Evolutionary conservation across 2,888 invertebrate species (phyloP).

Genomic region (Bellardia pandia): DNA sequence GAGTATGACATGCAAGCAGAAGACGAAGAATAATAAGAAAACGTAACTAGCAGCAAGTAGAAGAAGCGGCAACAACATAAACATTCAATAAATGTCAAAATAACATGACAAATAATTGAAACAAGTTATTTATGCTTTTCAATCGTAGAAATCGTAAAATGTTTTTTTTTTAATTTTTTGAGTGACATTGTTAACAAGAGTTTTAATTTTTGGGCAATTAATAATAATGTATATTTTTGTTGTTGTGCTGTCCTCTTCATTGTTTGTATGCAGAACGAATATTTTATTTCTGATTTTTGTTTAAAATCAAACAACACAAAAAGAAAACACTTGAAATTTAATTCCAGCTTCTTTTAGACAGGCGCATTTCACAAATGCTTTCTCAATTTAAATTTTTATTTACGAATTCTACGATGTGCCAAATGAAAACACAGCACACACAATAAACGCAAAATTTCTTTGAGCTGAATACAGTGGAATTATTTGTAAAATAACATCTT

Average conservation of each 20-base stretch:
- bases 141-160: neutral
- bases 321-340: conserved; percentile 5
- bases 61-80: conserved; percentile 2
- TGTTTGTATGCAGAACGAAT: neutral
- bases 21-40: neutral
- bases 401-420: neutral
- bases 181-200: neutral
- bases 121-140: neutral
- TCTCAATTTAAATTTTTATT: conserved; percentile 41
- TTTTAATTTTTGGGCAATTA: neutral
- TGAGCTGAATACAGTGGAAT: conserved; percentile 37
- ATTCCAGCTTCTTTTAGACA: conserved; percentile 64
- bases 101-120: conserved; percentile 11
- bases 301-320: conserved; percentile 12
- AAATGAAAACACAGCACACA: neutral
- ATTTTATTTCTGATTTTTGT: conserved; percentile 22
- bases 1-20: neutral
- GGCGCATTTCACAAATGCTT: conserved; percentile 49
- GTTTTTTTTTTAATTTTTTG: neutral
- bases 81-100: conserved; percentile 29
- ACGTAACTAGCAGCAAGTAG: neutral
- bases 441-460: conserved; percentile 1
- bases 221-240: neutral
- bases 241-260: neutral
- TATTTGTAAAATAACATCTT: neutral